Conservation (phyloP, 2,797 vertebrate genomes). For the Saguinus oedipus region DNA sequence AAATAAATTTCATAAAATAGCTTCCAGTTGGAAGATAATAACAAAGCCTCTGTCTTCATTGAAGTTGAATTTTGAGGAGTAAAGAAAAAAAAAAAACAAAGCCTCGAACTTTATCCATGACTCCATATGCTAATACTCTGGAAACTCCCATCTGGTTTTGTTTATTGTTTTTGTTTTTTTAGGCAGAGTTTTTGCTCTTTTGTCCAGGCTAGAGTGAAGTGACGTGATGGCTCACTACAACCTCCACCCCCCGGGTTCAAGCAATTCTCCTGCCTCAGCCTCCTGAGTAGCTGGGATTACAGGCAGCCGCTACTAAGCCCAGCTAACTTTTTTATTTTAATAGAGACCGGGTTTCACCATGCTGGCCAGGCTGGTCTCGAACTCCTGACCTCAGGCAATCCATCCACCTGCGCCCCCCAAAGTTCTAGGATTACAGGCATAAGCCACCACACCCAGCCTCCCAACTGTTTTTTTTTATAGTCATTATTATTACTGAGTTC, state of each 20-base stretch:
- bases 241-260: not conserved
- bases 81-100: not conserved
- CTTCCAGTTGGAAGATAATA: slow-evolving; percentile 36
- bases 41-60: not conserved
- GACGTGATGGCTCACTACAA: not conserved
- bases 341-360: not conserved
- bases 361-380: not conserved
- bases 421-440: too few relatives aligned
- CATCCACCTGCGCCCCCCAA: not conserved
- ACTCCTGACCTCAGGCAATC: not conserved
- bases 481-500: slow-evolving; percentile 77
- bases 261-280: not conserved
- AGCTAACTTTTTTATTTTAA: not conserved
- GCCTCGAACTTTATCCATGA: slow-evolving; percentile 25
- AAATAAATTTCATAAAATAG: slow-evolving; percentile 25
- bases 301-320: not conserved
- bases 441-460: too few relatives aligned
- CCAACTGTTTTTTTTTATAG: slow-evolving; percentile 67
- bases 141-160: slow-evolving; percentile 57
- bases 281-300: not conserved
- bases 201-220: not conserved
- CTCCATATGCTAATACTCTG: slow-evolving; percentile 47
- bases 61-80: too few relatives aligned
- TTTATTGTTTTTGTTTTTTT: slow-evolving; percentile 16
- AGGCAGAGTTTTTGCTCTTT: not conserved